Evolutionary conservation across 2,797 vertebrate genomes (phyloP), one percentile per base, ranked within the genome.

Genomic region (Phoxinus dragarum): DNA sequence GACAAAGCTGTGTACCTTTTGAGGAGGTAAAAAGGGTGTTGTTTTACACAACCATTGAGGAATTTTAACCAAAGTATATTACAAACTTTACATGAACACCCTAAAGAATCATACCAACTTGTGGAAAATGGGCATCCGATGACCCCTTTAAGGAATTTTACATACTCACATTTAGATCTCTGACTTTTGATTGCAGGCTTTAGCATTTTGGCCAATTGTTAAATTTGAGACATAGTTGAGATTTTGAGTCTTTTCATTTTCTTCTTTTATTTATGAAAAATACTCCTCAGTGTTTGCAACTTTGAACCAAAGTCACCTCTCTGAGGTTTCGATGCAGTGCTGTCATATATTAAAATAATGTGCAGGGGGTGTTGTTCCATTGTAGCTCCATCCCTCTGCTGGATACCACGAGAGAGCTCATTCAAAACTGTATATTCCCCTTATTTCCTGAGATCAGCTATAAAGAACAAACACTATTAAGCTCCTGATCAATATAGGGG

Each of bases 381-480:
- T 67, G 82, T 56, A 67, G n/a, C 27, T 79, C 31, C 11, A 79
- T 71, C 44, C 23, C 59, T 14, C 49, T 86, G 85, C 87, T 89
- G 87, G 89, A 91, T 90, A 38, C 86, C 84, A 86, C 88, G 89
- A 92, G 91, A 90, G 89, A 93, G 90, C 92, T 93, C 91, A 90
- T 93, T 93, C 91, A 92, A 89, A 91, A 92, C 93, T 91, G 93
- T 95, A 94, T 94, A 94, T 95, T 94, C 91, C 89, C 92, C 94
- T 95, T 94, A 94, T 95, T 95, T 95, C 93, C 95, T 93, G 93
- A 93, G 95, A 94, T 95, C 93, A 94, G 94, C 95, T 94, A 94
- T 95, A 94, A 94, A 96, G 93, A 94, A 95, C 94, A 95, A 96
- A 96, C 93, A 95, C 94, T 94, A 96, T 96, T 96, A 95, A 95